Evolutionary conservation across 2,888 invertebrate species (phyloP), one percentile per base, ranked within the genome.

Genomic region (Volucella inanis): DNA sequence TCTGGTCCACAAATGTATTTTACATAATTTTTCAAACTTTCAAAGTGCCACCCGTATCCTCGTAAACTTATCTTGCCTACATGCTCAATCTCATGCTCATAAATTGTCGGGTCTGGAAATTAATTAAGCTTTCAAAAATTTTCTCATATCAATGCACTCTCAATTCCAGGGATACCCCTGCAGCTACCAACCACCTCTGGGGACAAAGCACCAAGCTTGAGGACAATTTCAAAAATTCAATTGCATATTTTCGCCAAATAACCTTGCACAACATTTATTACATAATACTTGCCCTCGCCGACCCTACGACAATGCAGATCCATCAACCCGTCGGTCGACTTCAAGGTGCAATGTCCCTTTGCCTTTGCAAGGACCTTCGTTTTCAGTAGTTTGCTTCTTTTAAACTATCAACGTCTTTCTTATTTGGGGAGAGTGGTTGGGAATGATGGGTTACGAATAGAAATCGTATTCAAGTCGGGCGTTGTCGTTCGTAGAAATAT

Each of bases 351-450:
- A 89, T 90, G 89, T 88, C 90, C 89, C 90, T 90, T 90, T 90
- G 89, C 90, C 89, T 90, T 90, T 90, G 90, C 87, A 90, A 90
- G 88, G 90, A 90, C 89, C 89, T 90, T 90, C 89, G 87, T 57
- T 18, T 49, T 62, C 11, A n/a, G 31, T 22, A 67, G 55, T 49
- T 65, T 67, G 59, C 49, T 68, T 14, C 49, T 68, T 12, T 45
- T 54, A 41, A 72, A 72, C 77, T 67, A 82, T 79, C 18, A 49
- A 64, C 14, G 43, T 54, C 8, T 31, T 31, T 31, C 31, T 31
- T 31, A 31, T 6, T 31, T 31, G 0, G 31, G n/a, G 31, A 38
- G 31, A 38, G n/a, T 39, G 47, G 39, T 11, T 38, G 8, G 10
- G 14, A 41, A 2, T 22, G 2, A 22, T 18, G 38, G 18, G 10